Base-by-base conservation (phyloP, 1,140 invertebrate species). In the Saccostrea cuccullata region DNA sequence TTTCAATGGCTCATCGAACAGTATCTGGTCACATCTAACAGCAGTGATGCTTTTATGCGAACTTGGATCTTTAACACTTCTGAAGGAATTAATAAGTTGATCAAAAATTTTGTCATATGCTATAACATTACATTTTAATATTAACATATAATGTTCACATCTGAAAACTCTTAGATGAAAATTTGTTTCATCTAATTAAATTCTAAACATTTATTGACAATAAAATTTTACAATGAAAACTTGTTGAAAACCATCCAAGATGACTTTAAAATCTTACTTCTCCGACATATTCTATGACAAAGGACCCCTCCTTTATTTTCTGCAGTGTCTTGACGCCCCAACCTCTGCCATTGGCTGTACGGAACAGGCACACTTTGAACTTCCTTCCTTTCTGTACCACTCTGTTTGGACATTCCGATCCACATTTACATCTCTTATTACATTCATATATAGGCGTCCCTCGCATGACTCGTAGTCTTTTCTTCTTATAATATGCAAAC, bases 401-500 rank as follows among this genome's bases (percentile, higher is more conserved):
- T 11, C 98, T 96, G 95, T 99, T 99, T 12, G 95, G 94, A 94
- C 98, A 99, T 13, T 96, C 96, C 0, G 96, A 94, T 4, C 93
- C 94, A 94, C 98, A 99, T 87, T 96, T 96, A 91, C 98, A 99
- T 0, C 96, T 95, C 91, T 97, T 97, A 93, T 99, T 99, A 94
- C 98, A 99, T 95, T 99, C 98, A 94, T 97, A 99, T 67, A 99
- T 97, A 0, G 98, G 97, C 15, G 96, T 97, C 0, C 98, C 98
- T 55, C 88, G 89, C 20, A 88, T 87, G 30, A 95, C 91, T 23
- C 91, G 82, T 9, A 94, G 86, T 12, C 94, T 89, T 73, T 92
- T 96, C 6, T 95, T 95, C 5, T 95, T 95, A 26, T 96, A 97
- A 91, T 98, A 98, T 0, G 97, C 97, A 95, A 97, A 97, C 17